Base-by-base conservation (phyloP, 2,113 vertebrate genomes). In the Scomber scombrus region DNA sequence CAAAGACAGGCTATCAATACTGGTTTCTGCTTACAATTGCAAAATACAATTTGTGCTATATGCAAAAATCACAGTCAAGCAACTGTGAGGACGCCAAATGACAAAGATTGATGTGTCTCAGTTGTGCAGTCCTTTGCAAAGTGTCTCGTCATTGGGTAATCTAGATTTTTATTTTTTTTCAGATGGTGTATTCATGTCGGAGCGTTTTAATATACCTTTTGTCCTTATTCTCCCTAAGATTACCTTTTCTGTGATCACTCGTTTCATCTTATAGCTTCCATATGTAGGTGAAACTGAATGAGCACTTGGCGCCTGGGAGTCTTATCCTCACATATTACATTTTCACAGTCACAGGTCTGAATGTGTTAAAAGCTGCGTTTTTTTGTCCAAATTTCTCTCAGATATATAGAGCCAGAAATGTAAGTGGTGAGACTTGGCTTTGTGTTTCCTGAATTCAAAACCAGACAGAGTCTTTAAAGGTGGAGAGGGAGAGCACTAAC, bases 241-340 rank as follows among this genome's bases (percentile, higher is more conserved):
- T 14, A 47, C 70, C 66, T 62, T 46, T 31, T 11, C 5, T 11
- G 6, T 60, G 34, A 40, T 40, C 45, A 19, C 26, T 73, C 58
- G 45, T 79, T 82, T 70, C 43, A 65, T 82, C 40, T 85, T 46
- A 60, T 31, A 18, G 26, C 40, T 66, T 55, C 26, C n/a, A 40
- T 40, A 40, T 40, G 16, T 19, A 40, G 61, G n/a, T 71, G 54
- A 69, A 56, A 29, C 71, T 57, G 43, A 40, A 46, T 56, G 68
- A 58, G 55, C 56, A 18, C 45, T 68, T 49, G 46, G 56, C 55
- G 65, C 71, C 55, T 50, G 23, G 7, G 6, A 40, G 34, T 40
- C 34, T 7, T 8, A 40, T 40, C 34, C 34, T 26, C 34, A 18
- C 45, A 29, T 3, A 4, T 66, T 51, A 19, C 34, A 54, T 57